Conservation (phyloP, 1,140 invertebrate species). For the Diorhabda elongata region DNA sequence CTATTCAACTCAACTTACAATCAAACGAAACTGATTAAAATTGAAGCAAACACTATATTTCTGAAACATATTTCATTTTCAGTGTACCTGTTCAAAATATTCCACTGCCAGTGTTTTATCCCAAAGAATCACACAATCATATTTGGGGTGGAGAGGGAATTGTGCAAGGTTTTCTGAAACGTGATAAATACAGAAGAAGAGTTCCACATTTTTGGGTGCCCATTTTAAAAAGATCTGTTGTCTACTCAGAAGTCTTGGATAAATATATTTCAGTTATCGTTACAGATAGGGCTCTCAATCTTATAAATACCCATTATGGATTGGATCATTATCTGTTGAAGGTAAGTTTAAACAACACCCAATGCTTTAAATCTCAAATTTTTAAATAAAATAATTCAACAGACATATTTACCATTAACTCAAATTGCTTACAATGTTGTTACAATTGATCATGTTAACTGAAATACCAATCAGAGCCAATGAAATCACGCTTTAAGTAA, state of each 20-base stretch:
- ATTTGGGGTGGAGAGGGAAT: slow-evolving; percentile 97
- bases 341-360: slow-evolving; percentile 47
- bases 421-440: no score
- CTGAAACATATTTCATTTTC: slow-evolving; percentile 24
- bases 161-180: slow-evolving; percentile 81
- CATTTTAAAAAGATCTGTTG: slow-evolving; percentile 66
- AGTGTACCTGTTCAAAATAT: slow-evolving; percentile 69
- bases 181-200: slow-evolving; percentile 53
- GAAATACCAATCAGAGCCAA: no score
- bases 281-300: slow-evolving; percentile 72
- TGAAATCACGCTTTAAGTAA: no score
- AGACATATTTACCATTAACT: no score
- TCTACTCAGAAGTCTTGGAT: slow-evolving; percentile 92
- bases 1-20: no score
- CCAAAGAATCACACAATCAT: slow-evolving; percentile 76
- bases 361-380: no score
- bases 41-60: no score
- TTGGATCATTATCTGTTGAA: slow-evolving; percentile 94
- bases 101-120: slow-evolving; percentile 72
- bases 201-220: slow-evolving; percentile 87
- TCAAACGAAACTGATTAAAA: no score
- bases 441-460: no score
- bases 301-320: slow-evolving; percentile 88
- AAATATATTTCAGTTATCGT: slow-evolving; percentile 75
- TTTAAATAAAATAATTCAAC: no score